Evolutionary conservation across 1,140 invertebrate species (phyloP), one percentile per base, ranked within the genome.

Genomic region (Metopolophium dirhodum): DNA sequence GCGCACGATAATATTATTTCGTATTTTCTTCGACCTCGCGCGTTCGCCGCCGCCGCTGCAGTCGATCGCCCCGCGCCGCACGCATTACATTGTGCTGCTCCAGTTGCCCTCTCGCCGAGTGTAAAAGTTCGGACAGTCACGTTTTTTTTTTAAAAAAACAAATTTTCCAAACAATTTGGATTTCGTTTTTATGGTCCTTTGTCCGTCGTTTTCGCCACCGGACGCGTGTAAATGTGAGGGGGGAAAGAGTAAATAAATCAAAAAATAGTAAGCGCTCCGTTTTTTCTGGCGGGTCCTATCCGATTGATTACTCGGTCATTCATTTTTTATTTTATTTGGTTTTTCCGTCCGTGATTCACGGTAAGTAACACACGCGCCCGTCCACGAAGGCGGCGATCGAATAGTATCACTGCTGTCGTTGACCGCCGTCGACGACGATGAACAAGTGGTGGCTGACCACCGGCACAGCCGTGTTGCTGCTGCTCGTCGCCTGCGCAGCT

Each of bases 381-480:
- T 37, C 35, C 11, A 35, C n/a, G 9, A 86, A 26, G 18, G 22
- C 51, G 30, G 18, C 47, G 47, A 49, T 35, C 47, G n/a, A 41
- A 54, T 11, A 11, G 6, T 51, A 51, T 51, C 30, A 35, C 51
- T 37, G 77, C 22, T 83, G 35, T 83, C 87, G 87, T 88, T 49
- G 22, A 90, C 37, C 86, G 18, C 51, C 68, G 30, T 7, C 47
- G 22, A 35, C 45, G 35, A 92, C 35, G 7, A 95, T 95, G 95
- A 95, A 95, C 94, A 94, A 95, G 94, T 94, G 95, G 94, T 95
- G 96, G 95, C 94, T 96, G 94, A 94, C 96, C 61, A 94, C 96
- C 77, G 94, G 95, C 95, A 94, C 96, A 94, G 94, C 96, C 68
- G 94, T 94, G 94, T 94, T 95, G 57, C 93, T 96, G 54, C 94